Evolutionary conservation across 2,113 vertebrate species (phyloP).

Genomic region (Glaucomys volans): DNA sequence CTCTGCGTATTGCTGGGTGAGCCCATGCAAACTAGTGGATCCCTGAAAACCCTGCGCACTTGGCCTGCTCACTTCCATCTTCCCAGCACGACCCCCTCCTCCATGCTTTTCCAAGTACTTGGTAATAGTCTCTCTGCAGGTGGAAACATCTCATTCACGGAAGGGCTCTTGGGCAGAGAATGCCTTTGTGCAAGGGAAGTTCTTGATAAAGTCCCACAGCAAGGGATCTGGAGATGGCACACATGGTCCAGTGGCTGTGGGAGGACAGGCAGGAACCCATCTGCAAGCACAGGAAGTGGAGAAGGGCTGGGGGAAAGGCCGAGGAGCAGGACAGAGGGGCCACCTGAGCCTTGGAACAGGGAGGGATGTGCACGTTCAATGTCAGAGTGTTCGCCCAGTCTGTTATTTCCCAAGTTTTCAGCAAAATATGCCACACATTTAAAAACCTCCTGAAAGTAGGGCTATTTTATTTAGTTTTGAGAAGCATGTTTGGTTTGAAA

Average conservation of each 20-base stretch:
- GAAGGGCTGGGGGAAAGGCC: too few relatives aligned
- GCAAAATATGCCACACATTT: neutral
- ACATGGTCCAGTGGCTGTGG: neutral
- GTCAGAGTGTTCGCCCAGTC: neutral
- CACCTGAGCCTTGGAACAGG: neutral
- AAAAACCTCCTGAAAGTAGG: neutral
- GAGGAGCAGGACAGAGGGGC: too few relatives aligned
- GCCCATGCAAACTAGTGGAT: neutral
- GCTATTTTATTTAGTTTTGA: neutral
- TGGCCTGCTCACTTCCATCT: neutral
- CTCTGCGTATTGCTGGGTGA: neutral
- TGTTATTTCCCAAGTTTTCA: neutral
- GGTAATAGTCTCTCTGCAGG: neutral
- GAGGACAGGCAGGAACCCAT: neutral
- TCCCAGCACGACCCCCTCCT: neutral
- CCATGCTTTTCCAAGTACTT: conserved; percentile 11
- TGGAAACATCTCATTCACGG: neutral
- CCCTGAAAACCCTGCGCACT: neutral
- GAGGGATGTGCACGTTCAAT: neutral
- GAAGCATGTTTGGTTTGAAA: neutral
- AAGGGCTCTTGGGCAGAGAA: conserved; percentile 9
- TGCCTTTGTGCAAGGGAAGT: neutral
- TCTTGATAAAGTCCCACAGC: neutral
- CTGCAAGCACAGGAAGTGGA: neutral
- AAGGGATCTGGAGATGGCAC: neutral